phyloP scores from a whole-genome alignment of 2,113 vertebrate species.

The Craseonycteris thonglongyai region DNA sequence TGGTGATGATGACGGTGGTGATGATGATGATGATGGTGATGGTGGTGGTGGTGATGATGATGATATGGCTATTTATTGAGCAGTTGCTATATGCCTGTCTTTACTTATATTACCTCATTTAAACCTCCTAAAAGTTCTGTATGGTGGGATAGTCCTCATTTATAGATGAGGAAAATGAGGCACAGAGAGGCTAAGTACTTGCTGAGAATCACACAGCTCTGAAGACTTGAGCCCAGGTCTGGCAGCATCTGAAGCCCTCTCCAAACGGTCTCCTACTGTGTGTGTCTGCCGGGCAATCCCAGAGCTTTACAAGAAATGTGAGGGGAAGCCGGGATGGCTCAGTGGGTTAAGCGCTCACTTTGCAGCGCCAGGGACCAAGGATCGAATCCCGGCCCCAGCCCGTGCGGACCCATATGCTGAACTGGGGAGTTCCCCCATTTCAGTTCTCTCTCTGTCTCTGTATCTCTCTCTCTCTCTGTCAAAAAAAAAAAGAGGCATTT shows the following conservation, averaged over 20 bases:
- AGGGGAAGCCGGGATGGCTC: too few species aligned
- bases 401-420: too few species aligned
- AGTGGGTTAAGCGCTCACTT: too few species aligned
- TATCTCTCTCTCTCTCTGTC: too few species aligned
- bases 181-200: not conserved
- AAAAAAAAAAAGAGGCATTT: too few species aligned
- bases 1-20: too few species aligned
- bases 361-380: too few species aligned
- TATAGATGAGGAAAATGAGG: not conserved
- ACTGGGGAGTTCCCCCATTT: too few species aligned
- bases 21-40: not conserved
- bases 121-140: not conserved
- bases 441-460: too few species aligned
- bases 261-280: not conserved
- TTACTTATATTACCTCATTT: not conserved
- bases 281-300: not conserved
- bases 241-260: not conserved
- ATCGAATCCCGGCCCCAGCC: too few species aligned
- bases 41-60: not conserved
- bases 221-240: not conserved
- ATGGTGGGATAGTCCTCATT: rapidly evolving
- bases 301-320: rapidly evolving
- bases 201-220: not conserved
- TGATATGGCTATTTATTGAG: not conserved
- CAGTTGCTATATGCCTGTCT: not conserved